Conservation (phyloP, 37 sponge, comb jelly and placozoan genomes). For the Aphrocallistes beatrix region DNA sequence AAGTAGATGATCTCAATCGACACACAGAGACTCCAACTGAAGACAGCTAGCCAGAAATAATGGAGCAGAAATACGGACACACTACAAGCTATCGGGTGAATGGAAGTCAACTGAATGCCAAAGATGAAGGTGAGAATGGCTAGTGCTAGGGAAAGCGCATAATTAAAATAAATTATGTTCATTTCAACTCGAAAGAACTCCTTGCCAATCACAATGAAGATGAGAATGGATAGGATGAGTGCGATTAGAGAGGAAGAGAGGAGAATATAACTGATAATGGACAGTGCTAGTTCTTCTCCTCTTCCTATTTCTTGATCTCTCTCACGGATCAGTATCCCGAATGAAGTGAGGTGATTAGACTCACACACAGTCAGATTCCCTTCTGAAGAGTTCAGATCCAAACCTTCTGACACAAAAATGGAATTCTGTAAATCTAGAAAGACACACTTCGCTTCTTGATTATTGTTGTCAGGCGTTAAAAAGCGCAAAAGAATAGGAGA, state of each 20-base stretch:
- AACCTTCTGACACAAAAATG: too few relatives aligned
- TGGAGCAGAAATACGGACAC: neutral
- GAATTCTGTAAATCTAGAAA: too few relatives aligned
- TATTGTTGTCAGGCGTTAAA: too few relatives aligned
- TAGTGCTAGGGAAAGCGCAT: neutral
- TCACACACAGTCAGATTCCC: neutral
- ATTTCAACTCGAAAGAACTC: neutral
- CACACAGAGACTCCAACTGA: neutral
- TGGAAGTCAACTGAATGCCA: neutral
- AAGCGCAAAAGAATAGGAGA: too few relatives aligned
- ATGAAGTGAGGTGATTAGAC: neutral
- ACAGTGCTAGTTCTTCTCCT: neutral
- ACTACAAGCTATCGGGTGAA: neutral
- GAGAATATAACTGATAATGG: neutral
- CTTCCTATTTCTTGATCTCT: neutral
- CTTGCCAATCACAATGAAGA: neutral
- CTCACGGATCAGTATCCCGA: neutral
- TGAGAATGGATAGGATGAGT: neutral
- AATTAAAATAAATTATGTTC: neutral
- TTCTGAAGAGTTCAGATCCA: neutral
- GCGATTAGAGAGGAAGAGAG: neutral
- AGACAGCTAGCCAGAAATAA: conserved; percentile 2
- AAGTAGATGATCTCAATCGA: neutral
- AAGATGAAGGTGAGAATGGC: neutral
- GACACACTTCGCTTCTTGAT: too few relatives aligned